Conservation (phyloP, 1,140 invertebrate genomes). For the Drosophila fuyamai region DNA sequence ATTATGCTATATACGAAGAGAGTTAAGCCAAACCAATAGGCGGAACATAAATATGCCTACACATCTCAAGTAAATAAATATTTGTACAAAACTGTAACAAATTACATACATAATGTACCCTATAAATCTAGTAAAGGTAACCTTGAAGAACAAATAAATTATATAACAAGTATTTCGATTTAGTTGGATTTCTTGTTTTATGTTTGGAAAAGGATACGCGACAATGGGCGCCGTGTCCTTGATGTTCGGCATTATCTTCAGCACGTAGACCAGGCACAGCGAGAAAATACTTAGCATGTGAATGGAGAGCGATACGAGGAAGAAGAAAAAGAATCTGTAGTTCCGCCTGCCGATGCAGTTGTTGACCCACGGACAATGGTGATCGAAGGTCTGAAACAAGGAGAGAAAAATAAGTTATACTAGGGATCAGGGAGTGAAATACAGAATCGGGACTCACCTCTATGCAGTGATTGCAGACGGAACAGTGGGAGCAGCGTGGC, state of each 20-base stretch:
- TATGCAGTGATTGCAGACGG: constrained; percentile 99
- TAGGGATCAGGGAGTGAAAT: too few species aligned
- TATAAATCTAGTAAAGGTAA: too few species aligned
- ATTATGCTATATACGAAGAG: constrained; percentile 89
- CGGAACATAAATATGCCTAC: background rate
- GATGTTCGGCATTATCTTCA: constrained; percentile 93
- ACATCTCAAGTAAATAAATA: background rate
- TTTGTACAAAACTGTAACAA: background rate
- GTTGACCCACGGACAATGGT: constrained; percentile 99
- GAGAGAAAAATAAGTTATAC: constrained; percentile 17
- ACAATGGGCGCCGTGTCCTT: constrained; percentile 93
- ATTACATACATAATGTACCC: too few species aligned
- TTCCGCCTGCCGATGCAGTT: constrained; percentile 99
- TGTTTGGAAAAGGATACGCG: constrained; percentile 88
- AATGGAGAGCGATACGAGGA: constrained; percentile 96
- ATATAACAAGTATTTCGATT: too few species aligned
- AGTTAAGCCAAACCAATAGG: constrained; percentile 85
- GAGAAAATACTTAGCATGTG: constrained; percentile 99
- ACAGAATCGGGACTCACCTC: constrained; percentile 89
- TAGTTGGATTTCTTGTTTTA: background rate
- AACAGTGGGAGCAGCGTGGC: constrained; percentile 99
- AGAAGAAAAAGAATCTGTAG: constrained; percentile 99
- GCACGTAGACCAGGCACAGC: constrained; percentile 95
- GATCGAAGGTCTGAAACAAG: constrained; percentile 97
- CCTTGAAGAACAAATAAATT: too few species aligned